phyloP scores from a whole-genome alignment of 2,888 invertebrate species.

The Nymphalis urticae region DNA sequence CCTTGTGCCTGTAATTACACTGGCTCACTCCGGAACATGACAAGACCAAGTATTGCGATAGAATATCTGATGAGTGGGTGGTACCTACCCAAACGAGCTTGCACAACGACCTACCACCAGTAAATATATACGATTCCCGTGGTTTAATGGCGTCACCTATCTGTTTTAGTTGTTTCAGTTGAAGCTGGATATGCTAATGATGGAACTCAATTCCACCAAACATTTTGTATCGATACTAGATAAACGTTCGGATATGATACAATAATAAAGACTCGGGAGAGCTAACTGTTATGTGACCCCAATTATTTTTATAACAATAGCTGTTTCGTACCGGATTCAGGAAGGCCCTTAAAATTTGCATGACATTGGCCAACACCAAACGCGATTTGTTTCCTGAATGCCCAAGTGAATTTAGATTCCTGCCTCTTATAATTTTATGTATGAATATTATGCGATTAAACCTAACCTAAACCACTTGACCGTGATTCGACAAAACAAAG shows the following conservation, averaged over 20 bases:
- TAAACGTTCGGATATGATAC: slow-evolving; percentile 34
- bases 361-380: slow-evolving; percentile 66
- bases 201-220: no score
- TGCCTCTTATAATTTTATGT: slow-evolving; percentile 54
- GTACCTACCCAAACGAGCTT: no score
- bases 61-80: no score
- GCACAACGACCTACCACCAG: no score
- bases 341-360: slow-evolving; percentile 65
- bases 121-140: no score
- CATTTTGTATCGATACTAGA: neutral
- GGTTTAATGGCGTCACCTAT: no score
- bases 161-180: no score
- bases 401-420: slow-evolving; percentile 52
- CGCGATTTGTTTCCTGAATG: slow-evolving; percentile 65
- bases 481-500: slow-evolving; percentile 36
- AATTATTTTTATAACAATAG: slow-evolving; percentile 76
- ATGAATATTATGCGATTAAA: slow-evolving; percentile 50
- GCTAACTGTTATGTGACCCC: slow-evolving; percentile 63
- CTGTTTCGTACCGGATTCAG: slow-evolving; percentile 62
- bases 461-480: slow-evolving; percentile 38
- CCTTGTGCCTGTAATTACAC: no score
- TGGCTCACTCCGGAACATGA: no score
- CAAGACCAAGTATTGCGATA: no score
- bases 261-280: slow-evolving; percentile 54
- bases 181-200: no score